Conservation (phyloP, 1,140 invertebrate genomes). For the Chlorops oryzae region DNA sequence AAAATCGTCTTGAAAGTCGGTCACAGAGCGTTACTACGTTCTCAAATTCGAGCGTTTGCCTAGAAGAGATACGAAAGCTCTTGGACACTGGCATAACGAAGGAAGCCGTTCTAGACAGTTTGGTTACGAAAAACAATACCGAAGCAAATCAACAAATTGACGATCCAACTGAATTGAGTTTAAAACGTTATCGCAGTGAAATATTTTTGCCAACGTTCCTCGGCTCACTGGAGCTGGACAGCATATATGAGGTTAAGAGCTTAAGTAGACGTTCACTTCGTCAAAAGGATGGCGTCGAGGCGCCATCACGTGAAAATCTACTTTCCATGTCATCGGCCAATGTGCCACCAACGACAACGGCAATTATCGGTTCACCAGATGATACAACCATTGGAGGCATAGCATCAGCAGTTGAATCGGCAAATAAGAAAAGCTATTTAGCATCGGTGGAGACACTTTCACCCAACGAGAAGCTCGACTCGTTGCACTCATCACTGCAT, state of each 20-base stretch:
- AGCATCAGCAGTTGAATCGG: slow-evolving; percentile 17
- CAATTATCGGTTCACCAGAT: slow-evolving; percentile 30
- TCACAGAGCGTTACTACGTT: slow-evolving; percentile 47
- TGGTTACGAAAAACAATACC: slow-evolving; percentile 52
- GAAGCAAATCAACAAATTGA: slow-evolving; percentile 46
- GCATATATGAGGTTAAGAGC: slow-evolving; percentile 36
- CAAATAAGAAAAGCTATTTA: slow-evolving; percentile 29
- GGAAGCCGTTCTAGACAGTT: slow-evolving; percentile 60
- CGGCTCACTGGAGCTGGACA: slow-evolving; percentile 35
- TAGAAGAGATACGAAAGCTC: slow-evolving; percentile 61
- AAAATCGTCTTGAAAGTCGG: slow-evolving; percentile 49
- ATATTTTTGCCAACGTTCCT: slow-evolving; percentile 42
- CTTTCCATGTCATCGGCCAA: slow-evolving; percentile 38
- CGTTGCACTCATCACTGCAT: slow-evolving; percentile 28
- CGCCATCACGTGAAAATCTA: slow-evolving; percentile 38
- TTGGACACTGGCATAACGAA: slow-evolving; percentile 59
- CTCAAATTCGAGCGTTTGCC: slow-evolving; percentile 44
- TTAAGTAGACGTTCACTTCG: slow-evolving; percentile 37
- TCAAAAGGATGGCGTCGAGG: slow-evolving; percentile 35
- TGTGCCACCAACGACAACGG: slow-evolving; percentile 20
- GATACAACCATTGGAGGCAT: slow-evolving; percentile 37
- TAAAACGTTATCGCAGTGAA: slow-evolving; percentile 45
- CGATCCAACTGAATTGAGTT: slow-evolving; percentile 28
- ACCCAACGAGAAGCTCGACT: slow-evolving; percentile 34
- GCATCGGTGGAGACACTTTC: slow-evolving; percentile 44